A percentile compares a stretch with the other conserved stretches of the same genome.
Conservation (phyloP, 2,888 invertebrate genomes). For the Clusia tigrina region DNA sequence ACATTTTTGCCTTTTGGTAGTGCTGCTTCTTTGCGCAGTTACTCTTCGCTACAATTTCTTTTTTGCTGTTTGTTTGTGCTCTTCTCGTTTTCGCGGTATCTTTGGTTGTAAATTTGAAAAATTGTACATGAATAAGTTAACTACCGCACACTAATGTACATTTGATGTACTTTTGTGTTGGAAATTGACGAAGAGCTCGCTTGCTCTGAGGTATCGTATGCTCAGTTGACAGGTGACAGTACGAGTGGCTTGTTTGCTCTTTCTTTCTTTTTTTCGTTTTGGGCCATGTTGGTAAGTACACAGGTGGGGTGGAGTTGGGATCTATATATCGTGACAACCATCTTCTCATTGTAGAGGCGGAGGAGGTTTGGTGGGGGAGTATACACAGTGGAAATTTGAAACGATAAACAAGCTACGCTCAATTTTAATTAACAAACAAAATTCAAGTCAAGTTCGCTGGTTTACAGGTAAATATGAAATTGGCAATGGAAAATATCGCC, state of each 20-base stretch:
- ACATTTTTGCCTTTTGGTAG: not conserved
- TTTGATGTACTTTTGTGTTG: slow-evolving; percentile 47
- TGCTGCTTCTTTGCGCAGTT: not conserved
- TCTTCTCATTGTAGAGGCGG: not conserved
- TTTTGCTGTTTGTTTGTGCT: not conserved
- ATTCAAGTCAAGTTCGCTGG: no score
- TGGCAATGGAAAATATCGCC: no score
- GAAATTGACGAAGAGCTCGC: not conserved
- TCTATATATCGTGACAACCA: no score
- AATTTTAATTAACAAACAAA: no score
- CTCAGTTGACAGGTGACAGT: slow-evolving; percentile 4
- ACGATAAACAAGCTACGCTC: no score
- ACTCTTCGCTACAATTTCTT: not conserved
- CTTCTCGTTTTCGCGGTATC: slow-evolving; percentile 19
- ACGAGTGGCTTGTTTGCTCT: no score
- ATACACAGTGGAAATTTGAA: not conserved
- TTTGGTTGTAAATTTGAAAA: slow-evolving; percentile 24
- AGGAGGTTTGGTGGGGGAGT: slow-evolving; percentile 1
- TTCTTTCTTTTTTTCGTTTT: no score
- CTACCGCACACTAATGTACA: slow-evolving; percentile 50
- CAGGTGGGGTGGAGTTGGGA: not conserved
- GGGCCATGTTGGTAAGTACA: no score
- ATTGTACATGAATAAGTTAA: slow-evolving; percentile 48
- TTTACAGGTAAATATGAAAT: no score
- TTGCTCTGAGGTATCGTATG: slow-evolving; percentile 7